These are phyloP conservation scores for Agrenia bidenticulata DNA, from an alignment of 2,888 invertebrate species.

Conservation along the genomic window DNA sequence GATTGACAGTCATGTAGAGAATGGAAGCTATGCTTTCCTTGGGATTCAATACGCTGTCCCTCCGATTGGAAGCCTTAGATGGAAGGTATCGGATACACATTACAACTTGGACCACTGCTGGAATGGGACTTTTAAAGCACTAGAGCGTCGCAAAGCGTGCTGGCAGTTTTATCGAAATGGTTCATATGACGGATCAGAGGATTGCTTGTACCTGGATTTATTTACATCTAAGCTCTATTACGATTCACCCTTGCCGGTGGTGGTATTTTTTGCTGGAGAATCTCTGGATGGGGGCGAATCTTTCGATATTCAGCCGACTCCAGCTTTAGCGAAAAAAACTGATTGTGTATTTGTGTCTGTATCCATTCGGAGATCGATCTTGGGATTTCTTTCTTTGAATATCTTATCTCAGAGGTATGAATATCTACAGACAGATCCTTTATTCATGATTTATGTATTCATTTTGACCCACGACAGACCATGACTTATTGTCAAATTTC, in stretches of 20 bases:
- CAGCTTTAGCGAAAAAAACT: conserved; percentile 71
- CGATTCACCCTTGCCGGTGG: conserved; percentile 75
- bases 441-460: too few relatives aligned
- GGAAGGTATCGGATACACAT: conserved; percentile 65
- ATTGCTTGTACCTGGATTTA: conserved; percentile 80
- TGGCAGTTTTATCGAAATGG: conserved; percentile 70
- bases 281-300: conserved; percentile 58
- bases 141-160: conserved; percentile 64
- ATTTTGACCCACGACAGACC: too few relatives aligned
- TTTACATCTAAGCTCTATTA: conserved; percentile 78
- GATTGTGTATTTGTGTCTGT: conserved; percentile 84
- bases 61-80: conserved; percentile 69
- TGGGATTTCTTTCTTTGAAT: conserved; percentile 72
- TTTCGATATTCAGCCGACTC: conserved; percentile 67
- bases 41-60: conserved; percentile 79
- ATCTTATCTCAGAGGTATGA: conserved; percentile 32
- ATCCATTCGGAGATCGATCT: conserved; percentile 71
- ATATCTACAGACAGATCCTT: too few relatives aligned
- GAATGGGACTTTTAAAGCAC: conserved; percentile 71
- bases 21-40: conserved; percentile 75
- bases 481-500: too few relatives aligned
- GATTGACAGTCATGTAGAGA: conserved; percentile 61
- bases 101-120: conserved; percentile 72
- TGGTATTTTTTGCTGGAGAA: conserved; percentile 78
- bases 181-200: conserved; percentile 70